These are phyloP conservation scores for Corythoichthys haematopterus DNA, from an alignment of 2,113 vertebrate species.

Conservation along the genomic window DNA sequence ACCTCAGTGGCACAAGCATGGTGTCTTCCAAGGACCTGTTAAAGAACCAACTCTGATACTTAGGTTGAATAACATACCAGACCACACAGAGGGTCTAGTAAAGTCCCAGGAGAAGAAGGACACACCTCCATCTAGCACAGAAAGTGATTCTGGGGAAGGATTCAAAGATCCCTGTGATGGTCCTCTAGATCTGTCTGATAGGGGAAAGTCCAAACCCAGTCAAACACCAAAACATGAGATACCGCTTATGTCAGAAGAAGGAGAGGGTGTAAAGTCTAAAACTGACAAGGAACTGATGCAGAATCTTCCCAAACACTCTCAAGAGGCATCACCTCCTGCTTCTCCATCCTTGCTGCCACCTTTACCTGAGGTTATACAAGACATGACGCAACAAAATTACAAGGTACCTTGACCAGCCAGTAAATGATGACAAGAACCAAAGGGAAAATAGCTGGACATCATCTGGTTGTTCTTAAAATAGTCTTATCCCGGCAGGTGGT, in stretches of 20 bases:
- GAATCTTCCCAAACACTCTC: neutral
- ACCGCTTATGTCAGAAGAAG: neutral
- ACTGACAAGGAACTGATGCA: constrained; percentile 15
- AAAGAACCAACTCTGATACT: constrained; percentile 49
- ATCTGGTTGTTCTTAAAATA: constrained; percentile 1
- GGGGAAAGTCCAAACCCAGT: constrained; percentile 47
- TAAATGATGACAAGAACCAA: neutral
- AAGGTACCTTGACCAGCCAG: constrained; percentile 45
- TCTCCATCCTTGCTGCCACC: neutral
- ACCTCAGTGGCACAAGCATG: constrained; percentile 30
- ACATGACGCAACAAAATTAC: constrained; percentile 18
- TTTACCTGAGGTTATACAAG: constrained; percentile 19
- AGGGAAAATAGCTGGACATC: neutral
- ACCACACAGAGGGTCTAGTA: constrained; percentile 9
- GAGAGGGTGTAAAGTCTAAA: constrained; percentile 17
- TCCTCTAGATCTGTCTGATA: constrained; percentile 71
- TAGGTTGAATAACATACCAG: constrained; percentile 29
- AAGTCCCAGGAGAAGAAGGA: constrained; percentile 41
- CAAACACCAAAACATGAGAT: constrained; percentile 7
- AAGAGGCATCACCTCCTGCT: constrained; percentile 10
- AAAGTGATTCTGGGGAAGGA: constrained; percentile 42
- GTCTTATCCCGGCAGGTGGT: constrained; percentile 23
- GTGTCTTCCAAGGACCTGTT: neutral
- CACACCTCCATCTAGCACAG: neutral
- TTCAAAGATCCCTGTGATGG: constrained; percentile 40